Evolutionary conservation across 2,888 invertebrate genomes (phyloP), one percentile per base, ranked within the genome.

Genomic region (Andrena dorsata): DNA sequence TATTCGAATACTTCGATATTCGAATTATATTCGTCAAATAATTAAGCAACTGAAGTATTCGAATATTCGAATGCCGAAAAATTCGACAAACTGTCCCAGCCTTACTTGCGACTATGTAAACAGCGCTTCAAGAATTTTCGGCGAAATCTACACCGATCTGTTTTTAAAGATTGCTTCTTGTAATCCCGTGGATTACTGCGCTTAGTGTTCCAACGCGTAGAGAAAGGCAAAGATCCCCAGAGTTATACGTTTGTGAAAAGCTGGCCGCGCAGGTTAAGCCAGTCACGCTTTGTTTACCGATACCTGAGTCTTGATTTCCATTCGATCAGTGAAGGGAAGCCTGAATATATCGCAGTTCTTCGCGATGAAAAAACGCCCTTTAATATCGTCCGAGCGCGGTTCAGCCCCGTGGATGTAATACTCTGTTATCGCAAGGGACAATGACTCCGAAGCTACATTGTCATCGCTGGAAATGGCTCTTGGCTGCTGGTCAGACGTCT

Each of bases 211-310:
- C 6, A 8, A 0, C 51, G 2, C 51, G n/a, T 20, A 51, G 20
- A 20, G n/a, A 20, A 20, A 51, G 51, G 2, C 6, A 2, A 8
- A 6, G 20, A 20, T 51, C 51, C 20, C 8, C 2, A 7, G 51
- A 41, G 64, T 26, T 41, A 66, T 32, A 61, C 58, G 51, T 66
- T 49, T 23, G 41, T 16, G 20, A 58, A 73, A 73, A 26, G 20
- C 66, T 20, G 23, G 60, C 26, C 66, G 32, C 35, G 10, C 3
- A 47, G 61, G 60, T 53, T 61, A 75, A 68, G 60, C 68, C 53
- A 2, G 35, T n/a, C 30, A 35, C 13, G 47, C 28, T 76, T 76
- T 79, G 76, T 79, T 79, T 64, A 63, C 30, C 35, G 41, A 32
- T 23, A 53, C n/a, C n/a, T n/a, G n/a, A 61, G 49, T 76, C n/a